These are phyloP conservation scores for Oopsacas minuta DNA, from an alignment of 37 sponge, comb jelly and placozoan species.

Conservation along the genomic window DNA sequence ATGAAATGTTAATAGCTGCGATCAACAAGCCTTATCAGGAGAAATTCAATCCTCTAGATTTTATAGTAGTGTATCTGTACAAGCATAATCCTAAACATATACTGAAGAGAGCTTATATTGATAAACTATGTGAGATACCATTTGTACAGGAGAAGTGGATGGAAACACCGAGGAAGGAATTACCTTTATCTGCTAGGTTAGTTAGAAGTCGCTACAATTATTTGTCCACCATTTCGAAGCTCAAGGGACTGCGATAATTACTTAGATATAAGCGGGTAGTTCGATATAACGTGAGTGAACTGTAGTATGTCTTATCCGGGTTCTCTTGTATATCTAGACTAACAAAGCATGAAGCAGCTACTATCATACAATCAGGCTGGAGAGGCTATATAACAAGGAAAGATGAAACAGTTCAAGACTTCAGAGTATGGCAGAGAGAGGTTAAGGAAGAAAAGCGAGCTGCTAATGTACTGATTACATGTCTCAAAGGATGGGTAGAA, in stretches of 20 bases:
- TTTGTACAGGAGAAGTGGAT: not conserved
- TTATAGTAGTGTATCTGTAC: conserved; percentile 1
- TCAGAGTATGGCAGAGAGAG: conserved; percentile 17
- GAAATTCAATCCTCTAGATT: not conserved
- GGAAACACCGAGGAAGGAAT: not conserved
- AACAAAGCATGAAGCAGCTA: not conserved
- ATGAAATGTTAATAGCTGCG: not conserved
- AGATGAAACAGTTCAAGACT: not conserved
- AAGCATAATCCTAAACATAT: not conserved
- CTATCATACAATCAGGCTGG: not conserved
- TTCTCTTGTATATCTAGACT: not conserved
- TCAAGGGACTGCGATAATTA: too few relatives aligned
- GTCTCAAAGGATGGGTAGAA: not conserved
- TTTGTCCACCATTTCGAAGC: too few relatives aligned
- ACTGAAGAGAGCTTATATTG: not conserved
- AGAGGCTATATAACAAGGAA: not conserved
- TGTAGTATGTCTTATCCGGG: too few relatives aligned
- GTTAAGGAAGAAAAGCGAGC: not conserved
- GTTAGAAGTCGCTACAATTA: too few relatives aligned
- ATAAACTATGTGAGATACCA: not conserved
- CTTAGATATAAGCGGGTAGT: too few relatives aligned
- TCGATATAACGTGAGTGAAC: too few relatives aligned
- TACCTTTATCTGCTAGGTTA: not conserved
- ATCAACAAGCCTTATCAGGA: not conserved
- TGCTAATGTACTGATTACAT: not conserved